Evolutionary conservation across 2,797 vertebrate genomes (phyloP).

Genomic region (Astyanax mexicanus): DNA sequence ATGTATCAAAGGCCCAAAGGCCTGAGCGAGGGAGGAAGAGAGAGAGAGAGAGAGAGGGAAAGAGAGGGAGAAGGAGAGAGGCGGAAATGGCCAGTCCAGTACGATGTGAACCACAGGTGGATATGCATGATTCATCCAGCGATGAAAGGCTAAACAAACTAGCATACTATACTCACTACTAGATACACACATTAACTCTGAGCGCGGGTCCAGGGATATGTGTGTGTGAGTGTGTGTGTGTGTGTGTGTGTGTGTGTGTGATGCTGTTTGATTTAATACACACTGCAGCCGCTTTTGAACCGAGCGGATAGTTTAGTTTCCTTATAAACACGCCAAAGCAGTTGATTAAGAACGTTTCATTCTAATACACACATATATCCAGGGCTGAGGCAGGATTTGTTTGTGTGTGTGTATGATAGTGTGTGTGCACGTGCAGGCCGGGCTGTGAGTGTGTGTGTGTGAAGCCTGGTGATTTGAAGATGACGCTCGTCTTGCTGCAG

Average conservation of each 20-base stretch:
- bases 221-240: no score
- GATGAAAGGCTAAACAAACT: conserved; percentile 47
- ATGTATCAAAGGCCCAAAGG: conserved; percentile 54
- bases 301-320: neutral
- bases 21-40: conserved; percentile 4
- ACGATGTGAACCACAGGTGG: conserved; percentile 46
- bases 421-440: neutral
- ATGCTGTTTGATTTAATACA: conserved; percentile 37
- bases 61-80: conserved; percentile 6
- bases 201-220: neutral
- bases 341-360: no score
- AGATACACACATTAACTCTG: conserved; percentile 4
- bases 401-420: neutral
- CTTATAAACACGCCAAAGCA: conserved; percentile 1
- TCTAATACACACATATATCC: neutral
- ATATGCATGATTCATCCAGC: conserved; percentile 58
- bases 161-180: neutral
- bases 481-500: neutral
- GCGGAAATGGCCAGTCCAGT: conserved; percentile 34
- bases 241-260: no score
- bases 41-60: conserved; percentile 2
- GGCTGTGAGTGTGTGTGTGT: neutral
- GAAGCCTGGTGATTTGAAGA: neutral
- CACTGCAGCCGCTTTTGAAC: neutral
- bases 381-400: neutral